Evolutionary conservation across 2,888 invertebrate genomes (phyloP), one percentile per base, ranked within the genome.

Genomic region (Achlya flavicornis): DNA sequence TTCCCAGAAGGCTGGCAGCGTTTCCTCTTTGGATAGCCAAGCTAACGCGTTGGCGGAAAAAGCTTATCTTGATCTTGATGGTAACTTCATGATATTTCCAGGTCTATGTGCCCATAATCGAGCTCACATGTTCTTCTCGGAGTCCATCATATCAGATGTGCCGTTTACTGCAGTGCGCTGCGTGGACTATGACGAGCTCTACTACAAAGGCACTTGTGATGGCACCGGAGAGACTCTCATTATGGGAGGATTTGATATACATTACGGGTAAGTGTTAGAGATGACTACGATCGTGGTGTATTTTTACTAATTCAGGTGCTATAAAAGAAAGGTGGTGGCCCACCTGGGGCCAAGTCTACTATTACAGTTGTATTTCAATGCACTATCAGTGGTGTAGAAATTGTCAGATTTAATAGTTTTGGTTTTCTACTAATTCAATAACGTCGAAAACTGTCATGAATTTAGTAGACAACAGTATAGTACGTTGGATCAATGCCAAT

Each of bases 21-120:
- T n/a, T n/a, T n/a, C n/a, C n/a, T n/a, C n/a, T n/a, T n/a, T n/a
- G n/a, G n/a, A n/a, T n/a, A n/a, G n/a, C n/a, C n/a, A n/a, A n/a
- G n/a, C n/a, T n/a, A n/a, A n/a, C n/a, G n/a, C n/a, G n/a, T n/a
- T n/a, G n/a, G n/a, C n/a, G n/a, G n/a, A n/a, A n/a, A n/a, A n/a
- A n/a, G n/a, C n/a, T n/a, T 26, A 26, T 26, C 26, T 26, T 26
- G 26, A 35, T 41, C 35, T 12, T 58, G 58, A 33, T 19, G 41
- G 57, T 57, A 14, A 53, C 59, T 58, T n/a, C 26, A n/a, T 6
- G 32, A 57, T 61, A 38, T 58, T 72, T 72, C 3, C 73, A 94
- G 94, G 94, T 71, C 81, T 94, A 0, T 94, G 94, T 69, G 94
- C 94, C 32, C 94, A 94, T 79, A 94, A 94, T 63, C 87, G 94